Evolutionary conservation across 1,140 invertebrate species (phyloP).

Genomic region (Linepithema humile): DNA sequence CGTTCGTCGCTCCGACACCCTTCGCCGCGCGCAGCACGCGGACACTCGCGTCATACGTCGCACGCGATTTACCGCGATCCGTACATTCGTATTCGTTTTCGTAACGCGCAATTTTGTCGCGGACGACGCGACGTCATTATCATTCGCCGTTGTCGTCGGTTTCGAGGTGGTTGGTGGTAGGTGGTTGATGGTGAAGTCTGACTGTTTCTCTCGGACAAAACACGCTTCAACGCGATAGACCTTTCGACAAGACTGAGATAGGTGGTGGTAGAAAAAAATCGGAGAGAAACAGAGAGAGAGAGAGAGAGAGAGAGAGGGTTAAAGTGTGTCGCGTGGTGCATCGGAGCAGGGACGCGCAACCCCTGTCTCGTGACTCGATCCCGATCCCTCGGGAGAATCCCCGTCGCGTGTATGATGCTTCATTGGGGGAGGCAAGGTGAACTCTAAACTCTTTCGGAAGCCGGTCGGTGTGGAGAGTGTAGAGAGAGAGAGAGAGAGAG

Average conservation of each 20-base stretch:
- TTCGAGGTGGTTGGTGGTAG: conserved; percentile 36
- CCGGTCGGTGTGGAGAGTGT: no score
- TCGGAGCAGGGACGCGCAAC: neutral
- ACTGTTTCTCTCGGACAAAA: conserved; percentile 13
- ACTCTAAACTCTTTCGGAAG: conserved; percentile 23
- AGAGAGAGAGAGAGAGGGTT: neutral
- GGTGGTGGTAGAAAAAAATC: conserved; percentile 4
- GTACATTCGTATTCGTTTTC: neutral
- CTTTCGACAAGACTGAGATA: neutral
- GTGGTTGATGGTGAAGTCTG: conserved; percentile 44
- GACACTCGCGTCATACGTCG: conserved; percentile 34
- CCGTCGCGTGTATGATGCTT: conserved; percentile 15
- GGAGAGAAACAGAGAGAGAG: neutral
- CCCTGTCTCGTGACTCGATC: neutral
- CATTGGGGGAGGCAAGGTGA: conserved; percentile 27
- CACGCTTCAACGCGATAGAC: neutral
- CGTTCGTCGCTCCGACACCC: conserved; percentile 65
- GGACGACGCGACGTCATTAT: neutral
- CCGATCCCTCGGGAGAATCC: conserved; percentile 27
- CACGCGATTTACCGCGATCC: conserved; percentile 8
- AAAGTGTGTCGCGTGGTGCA: conserved; percentile 37
- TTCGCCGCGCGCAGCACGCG: conserved; percentile 59
- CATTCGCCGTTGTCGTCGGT: conserved; percentile 22
- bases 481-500: conserved; percentile 21
- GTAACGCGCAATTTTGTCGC: conserved; percentile 11